These are phyloP conservation scores for Spilarctia lutea DNA, from an alignment of 2,888 invertebrate species.

Conservation along the genomic window DNA sequence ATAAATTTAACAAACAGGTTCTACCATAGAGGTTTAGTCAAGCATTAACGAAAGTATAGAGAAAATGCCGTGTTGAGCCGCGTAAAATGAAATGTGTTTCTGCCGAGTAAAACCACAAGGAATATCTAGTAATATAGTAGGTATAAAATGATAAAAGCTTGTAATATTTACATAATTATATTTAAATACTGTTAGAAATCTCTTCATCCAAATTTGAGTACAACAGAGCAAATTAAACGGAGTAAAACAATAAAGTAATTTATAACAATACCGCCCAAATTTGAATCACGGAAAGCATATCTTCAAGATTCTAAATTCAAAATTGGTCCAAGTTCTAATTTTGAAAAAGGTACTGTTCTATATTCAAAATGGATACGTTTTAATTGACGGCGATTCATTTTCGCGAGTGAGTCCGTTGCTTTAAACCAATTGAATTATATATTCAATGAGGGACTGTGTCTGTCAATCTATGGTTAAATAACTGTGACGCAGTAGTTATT, in stretches of 20 bases:
- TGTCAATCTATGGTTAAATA: slow-evolving; percentile 27
- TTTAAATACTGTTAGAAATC: background rate
- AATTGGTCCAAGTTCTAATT: slow-evolving; percentile 53
- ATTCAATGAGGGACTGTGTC: slow-evolving; percentile 33
- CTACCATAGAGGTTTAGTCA: background rate
- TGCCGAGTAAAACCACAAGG: background rate
- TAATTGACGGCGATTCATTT: slow-evolving; percentile 52
- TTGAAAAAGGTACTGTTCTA: slow-evolving; percentile 54
- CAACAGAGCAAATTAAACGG: slow-evolving; percentile 9
- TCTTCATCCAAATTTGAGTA: background rate
- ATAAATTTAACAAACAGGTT: background rate
- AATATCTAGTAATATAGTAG: background rate
- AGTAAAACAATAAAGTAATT: slow-evolving; percentile 35
- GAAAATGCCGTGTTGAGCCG: background rate
- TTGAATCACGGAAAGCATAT: slow-evolving; percentile 37
- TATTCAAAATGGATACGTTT: slow-evolving; percentile 58
- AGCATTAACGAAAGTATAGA: background rate
- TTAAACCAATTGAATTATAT: slow-evolving; percentile 48
- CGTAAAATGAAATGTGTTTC: background rate
- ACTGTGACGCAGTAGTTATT: slow-evolving; percentile 4
- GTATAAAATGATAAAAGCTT: background rate
- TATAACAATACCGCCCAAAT: slow-evolving; percentile 40
- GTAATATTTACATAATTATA: slow-evolving; percentile 2
- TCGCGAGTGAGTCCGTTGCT: slow-evolving; percentile 39
- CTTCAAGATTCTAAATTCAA: slow-evolving; percentile 49